These are phyloP conservation scores for Phrynocephalus vlangalii DNA, from an alignment of 2,797 vertebrate species.

Conservation along the genomic window DNA sequence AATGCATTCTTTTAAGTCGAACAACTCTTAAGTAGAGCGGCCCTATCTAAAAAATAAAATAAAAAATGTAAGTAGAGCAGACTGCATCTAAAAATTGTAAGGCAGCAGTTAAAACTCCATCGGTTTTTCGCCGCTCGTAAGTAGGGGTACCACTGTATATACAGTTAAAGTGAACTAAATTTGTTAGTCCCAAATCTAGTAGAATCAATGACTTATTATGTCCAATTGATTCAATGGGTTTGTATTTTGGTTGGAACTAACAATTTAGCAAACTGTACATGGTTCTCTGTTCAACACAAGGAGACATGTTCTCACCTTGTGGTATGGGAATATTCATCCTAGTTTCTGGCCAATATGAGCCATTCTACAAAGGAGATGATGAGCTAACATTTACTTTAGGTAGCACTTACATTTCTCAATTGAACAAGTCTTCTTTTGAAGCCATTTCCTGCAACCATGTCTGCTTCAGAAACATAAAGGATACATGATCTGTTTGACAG, in stretches of 20 bases:
- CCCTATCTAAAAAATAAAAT: too few species aligned
- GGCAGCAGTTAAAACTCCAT: too few species aligned
- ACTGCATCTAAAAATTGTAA: too few species aligned
- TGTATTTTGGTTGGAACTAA: background rate
- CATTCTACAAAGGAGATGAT: background rate
- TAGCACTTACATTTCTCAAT: conserved; percentile 88
- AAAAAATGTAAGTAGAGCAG: too few species aligned
- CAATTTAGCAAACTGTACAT: too few species aligned
- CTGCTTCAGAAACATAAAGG: conserved; percentile 89
- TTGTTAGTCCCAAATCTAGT: too few species aligned
- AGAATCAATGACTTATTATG: background rate
- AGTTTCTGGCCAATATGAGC: background rate
- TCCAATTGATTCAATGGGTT: background rate
- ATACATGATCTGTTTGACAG: conserved; percentile 85
- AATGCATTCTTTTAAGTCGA: too few species aligned
- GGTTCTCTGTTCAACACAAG: background rate
- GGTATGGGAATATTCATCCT: background rate
- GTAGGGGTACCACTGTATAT: too few species aligned
- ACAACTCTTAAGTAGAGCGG: too few species aligned
- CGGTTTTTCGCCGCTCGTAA: too few species aligned
- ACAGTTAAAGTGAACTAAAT: too few species aligned
- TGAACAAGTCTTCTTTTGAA: conserved; percentile 89
- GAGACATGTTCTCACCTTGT: background rate
- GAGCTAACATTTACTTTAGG: background rate
- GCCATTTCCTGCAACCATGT: conserved; percentile 84